Percentiles rank a stretch among this genome's conserved stretches.
Conservation (phyloP, 2,888 invertebrate species). For the Azorinus chamasolen region DNA sequence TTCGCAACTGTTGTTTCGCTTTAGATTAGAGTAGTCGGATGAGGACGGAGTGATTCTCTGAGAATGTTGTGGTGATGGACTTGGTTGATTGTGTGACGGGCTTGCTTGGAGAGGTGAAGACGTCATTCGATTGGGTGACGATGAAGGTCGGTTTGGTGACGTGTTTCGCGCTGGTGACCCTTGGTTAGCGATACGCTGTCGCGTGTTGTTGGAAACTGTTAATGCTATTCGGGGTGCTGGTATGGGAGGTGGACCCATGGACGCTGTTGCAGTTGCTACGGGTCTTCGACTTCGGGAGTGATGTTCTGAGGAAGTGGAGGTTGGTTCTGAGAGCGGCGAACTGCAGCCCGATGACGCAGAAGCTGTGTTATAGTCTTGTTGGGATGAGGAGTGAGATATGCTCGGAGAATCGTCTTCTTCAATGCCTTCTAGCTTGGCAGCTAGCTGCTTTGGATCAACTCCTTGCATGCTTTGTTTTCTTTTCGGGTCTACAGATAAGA, state of each 20-base stretch:
- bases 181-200: no score
- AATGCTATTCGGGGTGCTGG: no score
- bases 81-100: no score
- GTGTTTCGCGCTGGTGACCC: no score
- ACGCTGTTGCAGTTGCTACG: conserved; percentile 6
- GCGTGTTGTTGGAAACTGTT: no score
- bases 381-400: conserved; percentile 83
- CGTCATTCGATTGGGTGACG: no score
- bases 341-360: conserved; percentile 83
- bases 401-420: conserved; percentile 80
- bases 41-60: conserved; percentile 3
- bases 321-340: conserved; percentile 82
- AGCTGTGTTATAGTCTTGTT: conserved; percentile 83
- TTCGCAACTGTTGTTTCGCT: no score
- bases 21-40: background rate
- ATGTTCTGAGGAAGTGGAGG: conserved; percentile 78
- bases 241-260: conserved; percentile 10
- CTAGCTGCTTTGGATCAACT: conserved; percentile 83
- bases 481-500: conserved; percentile 8
- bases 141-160: no score
- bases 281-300: conserved; percentile 42
- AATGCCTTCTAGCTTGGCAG: conserved; percentile 83
- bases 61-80: background rate
- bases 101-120: no score
- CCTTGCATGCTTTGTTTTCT: conserved; percentile 61